Conservation (phyloP, 2,797 vertebrate genomes). For the Otolemur crassicaudatus region DNA sequence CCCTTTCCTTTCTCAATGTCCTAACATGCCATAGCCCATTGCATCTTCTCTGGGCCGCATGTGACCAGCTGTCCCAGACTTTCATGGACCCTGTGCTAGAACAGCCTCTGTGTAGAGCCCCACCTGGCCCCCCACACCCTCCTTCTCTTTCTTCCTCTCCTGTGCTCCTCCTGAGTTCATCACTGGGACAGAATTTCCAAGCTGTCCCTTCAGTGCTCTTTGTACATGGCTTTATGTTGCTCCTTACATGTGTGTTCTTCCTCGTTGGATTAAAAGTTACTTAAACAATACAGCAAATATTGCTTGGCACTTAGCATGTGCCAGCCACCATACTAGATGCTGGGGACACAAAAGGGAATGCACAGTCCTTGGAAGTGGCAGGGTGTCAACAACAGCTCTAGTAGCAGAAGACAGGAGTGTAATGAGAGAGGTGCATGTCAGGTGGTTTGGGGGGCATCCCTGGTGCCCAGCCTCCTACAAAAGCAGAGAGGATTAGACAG, state of each 20-base stretch:
- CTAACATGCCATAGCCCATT: neutral
- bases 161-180: neutral
- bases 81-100: neutral
- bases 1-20: neutral
- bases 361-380: neutral
- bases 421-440: accelerated
- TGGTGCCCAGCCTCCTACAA: neutral
- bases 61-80: neutral
- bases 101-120: too few species aligned
- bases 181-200: neutral
- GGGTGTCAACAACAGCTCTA: too few species aligned
- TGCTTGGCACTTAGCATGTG: neutral
- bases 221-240: neutral
- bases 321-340: neutral
- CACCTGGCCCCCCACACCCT: neutral
- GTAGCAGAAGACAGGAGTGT: neutral
- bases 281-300: neutral
- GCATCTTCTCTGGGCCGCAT: neutral
- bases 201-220: neutral
- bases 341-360: neutral
- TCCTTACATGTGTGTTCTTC: neutral
- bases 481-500: neutral
- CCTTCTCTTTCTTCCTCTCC: neutral
- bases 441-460: neutral
- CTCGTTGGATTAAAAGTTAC: neutral